phyloP scores from a whole-genome alignment of 1,140 invertebrate genomes.

The Callitettix versicolor region DNA sequence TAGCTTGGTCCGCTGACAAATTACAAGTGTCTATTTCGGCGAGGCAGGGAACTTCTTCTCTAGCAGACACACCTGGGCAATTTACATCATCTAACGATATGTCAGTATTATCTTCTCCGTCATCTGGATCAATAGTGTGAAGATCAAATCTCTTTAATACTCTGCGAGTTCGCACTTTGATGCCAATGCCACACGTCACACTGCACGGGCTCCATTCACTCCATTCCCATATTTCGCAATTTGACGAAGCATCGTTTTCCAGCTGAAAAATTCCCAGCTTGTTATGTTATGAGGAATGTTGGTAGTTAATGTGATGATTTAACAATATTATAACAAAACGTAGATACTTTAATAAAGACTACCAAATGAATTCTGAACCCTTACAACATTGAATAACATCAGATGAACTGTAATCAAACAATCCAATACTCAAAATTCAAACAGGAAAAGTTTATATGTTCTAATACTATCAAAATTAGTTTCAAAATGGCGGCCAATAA shows the following conservation, averaged over 20 bases:
- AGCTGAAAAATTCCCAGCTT: too few relatives aligned
- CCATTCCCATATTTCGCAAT: constrained; percentile 63
- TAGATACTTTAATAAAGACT: neutral
- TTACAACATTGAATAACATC: neutral
- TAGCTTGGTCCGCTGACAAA: constrained; percentile 14
- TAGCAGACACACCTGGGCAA: neutral
- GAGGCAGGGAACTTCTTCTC: neutral
- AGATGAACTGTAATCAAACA: neutral
- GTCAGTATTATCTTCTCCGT: too few relatives aligned
- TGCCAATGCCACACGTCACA: constrained; percentile 63
- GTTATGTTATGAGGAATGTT: constrained; percentile 3
- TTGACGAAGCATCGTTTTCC: constrained; percentile 24
- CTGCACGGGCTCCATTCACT: constrained; percentile 66
- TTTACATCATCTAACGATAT: neutral
- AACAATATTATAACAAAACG: neutral
- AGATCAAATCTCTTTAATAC: too few relatives aligned
- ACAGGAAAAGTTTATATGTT: too few relatives aligned
- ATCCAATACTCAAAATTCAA: too few relatives aligned
- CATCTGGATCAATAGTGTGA: too few relatives aligned
- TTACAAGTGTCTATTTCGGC: neutral
- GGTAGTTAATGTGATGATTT: too few relatives aligned
- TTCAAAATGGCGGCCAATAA: too few relatives aligned
- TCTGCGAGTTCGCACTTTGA: constrained; percentile 9
- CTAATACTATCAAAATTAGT: too few relatives aligned
- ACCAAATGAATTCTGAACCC: neutral